Base-by-base conservation (phyloP, 2,797 vertebrate species). In the Pogoniulus pusillus region DNA sequence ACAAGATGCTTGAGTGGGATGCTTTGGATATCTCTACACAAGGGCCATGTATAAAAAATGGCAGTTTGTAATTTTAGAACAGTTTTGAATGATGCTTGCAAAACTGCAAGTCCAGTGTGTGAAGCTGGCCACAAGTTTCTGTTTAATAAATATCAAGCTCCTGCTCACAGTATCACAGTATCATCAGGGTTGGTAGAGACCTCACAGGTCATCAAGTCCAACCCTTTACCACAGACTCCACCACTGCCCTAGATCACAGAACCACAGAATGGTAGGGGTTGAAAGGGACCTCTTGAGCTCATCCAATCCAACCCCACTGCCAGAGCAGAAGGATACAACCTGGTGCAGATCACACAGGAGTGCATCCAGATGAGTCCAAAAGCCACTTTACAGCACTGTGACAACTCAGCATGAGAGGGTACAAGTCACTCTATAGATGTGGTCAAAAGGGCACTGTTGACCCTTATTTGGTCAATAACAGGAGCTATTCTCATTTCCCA, bases 131-230 rank as follows among this genome's bases (percentile, higher is more conserved):
- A 6, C 43, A 63, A 85, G 30, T 53, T 77, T 69, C 90, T 91
- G 41, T 87, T 93, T 81, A 92, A 90, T 89, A 91, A 92, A 83
- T 88, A 90, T 1, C 34, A 55, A 70, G 76, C 60, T 94, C 82
- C 41, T 85, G 69, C 14, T 82, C n/a, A n/a, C n/a, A n/a, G n/a
- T n/a, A n/a, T n/a, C n/a, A n/a, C n/a, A n/a, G n/a, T n/a, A n/a
- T n/a, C n/a, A n/a, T n/a, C n/a, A n/a, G n/a, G n/a, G n/a, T n/a
- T n/a, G n/a, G n/a, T n/a, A n/a, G n/a, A n/a, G n/a, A n/a, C n/a
- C n/a, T n/a, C n/a, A n/a, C n/a, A n/a, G n/a, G n/a, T n/a, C n/a
- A n/a, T n/a, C n/a, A n/a, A n/a, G n/a, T n/a, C n/a, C n/a, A n/a
- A n/a, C n/a, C n/a, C n/a, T n/a, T n/a, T n/a, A n/a, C n/a, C n/a